phyloP scores from a whole-genome alignment of 2,888 invertebrate species.

The Ophioninae sp. region DNA sequence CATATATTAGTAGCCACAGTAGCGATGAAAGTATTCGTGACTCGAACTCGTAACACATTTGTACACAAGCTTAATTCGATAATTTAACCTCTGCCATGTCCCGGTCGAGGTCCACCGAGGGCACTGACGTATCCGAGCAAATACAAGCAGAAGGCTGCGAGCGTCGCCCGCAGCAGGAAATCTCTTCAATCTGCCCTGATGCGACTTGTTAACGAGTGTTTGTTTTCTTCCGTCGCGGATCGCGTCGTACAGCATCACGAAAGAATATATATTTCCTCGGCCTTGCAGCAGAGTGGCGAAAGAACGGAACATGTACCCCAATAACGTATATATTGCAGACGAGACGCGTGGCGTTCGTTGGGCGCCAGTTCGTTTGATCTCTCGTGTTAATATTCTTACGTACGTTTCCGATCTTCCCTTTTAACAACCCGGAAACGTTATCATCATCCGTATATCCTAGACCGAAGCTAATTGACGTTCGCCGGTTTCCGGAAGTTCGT shows the following conservation, averaged over 20 bases:
- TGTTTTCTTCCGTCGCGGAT: constrained; percentile 75
- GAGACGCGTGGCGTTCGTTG: constrained; percentile 47
- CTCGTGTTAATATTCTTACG: constrained; percentile 49
- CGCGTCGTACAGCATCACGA: constrained; percentile 41
- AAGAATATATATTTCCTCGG: constrained; percentile 23
- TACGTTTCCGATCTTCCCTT: constrained; percentile 41
- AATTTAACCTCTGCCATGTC: constrained; percentile 77
- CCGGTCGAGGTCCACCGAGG: constrained; percentile 63
- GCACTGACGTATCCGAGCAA: constrained; percentile 37
- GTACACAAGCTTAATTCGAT: constrained; percentile 78
- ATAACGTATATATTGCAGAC: constrained; percentile 23
- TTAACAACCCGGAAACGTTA: constrained; percentile 44
- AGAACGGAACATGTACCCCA: constrained; percentile 19
- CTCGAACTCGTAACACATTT: constrained; percentile 78
- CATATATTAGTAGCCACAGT: constrained; percentile 10
- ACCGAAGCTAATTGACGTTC: not conserved
- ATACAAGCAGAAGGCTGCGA: constrained; percentile 59
- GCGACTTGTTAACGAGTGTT: constrained; percentile 78
- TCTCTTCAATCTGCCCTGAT: constrained; percentile 80
- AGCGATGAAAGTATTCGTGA: constrained; percentile 70
- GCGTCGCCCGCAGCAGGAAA: constrained; percentile 76
- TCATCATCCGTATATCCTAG: constrained; percentile 13
- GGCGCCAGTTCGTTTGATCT: constrained; percentile 55
- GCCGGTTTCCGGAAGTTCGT: too few relatives aligned
- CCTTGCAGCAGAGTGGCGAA: constrained; percentile 20